phyloP scores from a whole-genome alignment of 2,888 invertebrate species.

The Hemistola chrysoprasaria region DNA sequence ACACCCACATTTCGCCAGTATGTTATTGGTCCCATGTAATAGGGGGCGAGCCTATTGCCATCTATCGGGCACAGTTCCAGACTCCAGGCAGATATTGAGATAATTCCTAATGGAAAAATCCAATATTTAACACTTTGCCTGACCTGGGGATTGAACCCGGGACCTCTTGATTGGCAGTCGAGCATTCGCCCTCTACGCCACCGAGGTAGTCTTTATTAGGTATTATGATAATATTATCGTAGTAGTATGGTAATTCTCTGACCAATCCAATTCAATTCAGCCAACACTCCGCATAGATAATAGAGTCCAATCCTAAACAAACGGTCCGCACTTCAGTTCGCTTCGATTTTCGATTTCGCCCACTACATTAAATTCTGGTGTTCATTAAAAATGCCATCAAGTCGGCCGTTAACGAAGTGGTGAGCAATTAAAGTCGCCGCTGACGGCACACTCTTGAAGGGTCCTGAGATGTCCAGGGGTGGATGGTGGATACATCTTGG shows the following conservation, averaged over 20 bases:
- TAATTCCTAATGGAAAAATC: too few relatives aligned
- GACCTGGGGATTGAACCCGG: too few relatives aligned
- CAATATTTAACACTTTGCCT: too few relatives aligned
- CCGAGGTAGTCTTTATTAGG: too few relatives aligned
- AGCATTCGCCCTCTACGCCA: too few relatives aligned
- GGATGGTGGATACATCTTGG: conserved; percentile 66
- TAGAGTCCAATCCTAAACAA: conserved; percentile 72
- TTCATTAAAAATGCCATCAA: conserved; percentile 83
- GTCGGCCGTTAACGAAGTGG: conserved; percentile 79
- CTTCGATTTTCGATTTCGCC: conserved; percentile 77
- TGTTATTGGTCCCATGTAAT: too few relatives aligned
- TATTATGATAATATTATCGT: too few relatives aligned
- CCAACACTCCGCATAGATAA: conserved; percentile 40
- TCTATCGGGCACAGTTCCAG: too few relatives aligned
- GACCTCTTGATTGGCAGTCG: too few relatives aligned
- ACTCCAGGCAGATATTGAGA: too few relatives aligned
- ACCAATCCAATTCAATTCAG: conserved; percentile 33
- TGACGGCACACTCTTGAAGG: conserved; percentile 71
- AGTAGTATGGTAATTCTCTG: background rate
- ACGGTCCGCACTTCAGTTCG: conserved; percentile 50
- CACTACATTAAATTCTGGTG: conserved; percentile 81
- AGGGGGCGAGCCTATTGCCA: too few relatives aligned
- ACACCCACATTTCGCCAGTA: too few relatives aligned
- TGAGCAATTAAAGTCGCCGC: conserved; percentile 80
- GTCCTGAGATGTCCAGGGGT: conserved; percentile 40